phyloP scores from a whole-genome alignment of 2,797 vertebrate genomes.

The Malacoctenus gilli region DNA sequence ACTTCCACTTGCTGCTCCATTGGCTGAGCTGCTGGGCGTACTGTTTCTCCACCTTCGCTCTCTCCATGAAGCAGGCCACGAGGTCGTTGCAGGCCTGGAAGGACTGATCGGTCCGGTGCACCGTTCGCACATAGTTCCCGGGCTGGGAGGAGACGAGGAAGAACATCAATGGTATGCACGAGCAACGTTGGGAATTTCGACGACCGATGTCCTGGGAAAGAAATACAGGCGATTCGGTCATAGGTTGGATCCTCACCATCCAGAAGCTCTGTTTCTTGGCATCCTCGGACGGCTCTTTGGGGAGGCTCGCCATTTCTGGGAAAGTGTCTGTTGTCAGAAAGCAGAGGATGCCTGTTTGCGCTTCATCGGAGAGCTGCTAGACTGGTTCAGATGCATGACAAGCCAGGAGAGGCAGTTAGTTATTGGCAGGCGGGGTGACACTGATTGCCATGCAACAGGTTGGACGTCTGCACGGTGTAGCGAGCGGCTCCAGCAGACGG shows the following conservation, averaged over 20 bases:
- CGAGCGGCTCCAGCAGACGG: constrained; percentile 8
- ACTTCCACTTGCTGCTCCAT: constrained; percentile 84
- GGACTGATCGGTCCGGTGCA: constrained; percentile 80
- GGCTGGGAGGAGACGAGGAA: constrained; percentile 68
- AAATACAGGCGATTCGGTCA: constrained; percentile 6
- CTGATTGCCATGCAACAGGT: constrained; percentile 49
- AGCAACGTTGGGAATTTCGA: no score
- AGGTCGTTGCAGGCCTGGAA: constrained; percentile 84
- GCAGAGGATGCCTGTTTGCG: constrained; percentile 28
- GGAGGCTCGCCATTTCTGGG: constrained; percentile 72
- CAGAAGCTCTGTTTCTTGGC: constrained; percentile 81
- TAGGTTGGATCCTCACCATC: constrained; percentile 75
- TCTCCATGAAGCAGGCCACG: constrained; percentile 83
- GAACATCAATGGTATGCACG: no score
- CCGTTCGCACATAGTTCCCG: constrained; percentile 80
- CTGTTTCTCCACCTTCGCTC: constrained; percentile 85
- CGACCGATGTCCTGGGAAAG: no score
- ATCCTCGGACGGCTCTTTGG: constrained; percentile 69
- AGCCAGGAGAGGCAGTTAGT: constrained; percentile 11
- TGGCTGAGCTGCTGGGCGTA: constrained; percentile 83
- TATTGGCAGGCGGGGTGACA: constrained; percentile 44
- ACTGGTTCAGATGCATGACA: constrained; percentile 50
- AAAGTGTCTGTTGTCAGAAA: constrained; percentile 53
- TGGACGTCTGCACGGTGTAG: constrained; percentile 20
- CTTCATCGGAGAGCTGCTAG: constrained; percentile 29